Percentiles rank a stretch among this genome's conserved stretches.
Conservation (phyloP, 2,888 invertebrate genomes). For the Dasypogon diadema region DNA sequence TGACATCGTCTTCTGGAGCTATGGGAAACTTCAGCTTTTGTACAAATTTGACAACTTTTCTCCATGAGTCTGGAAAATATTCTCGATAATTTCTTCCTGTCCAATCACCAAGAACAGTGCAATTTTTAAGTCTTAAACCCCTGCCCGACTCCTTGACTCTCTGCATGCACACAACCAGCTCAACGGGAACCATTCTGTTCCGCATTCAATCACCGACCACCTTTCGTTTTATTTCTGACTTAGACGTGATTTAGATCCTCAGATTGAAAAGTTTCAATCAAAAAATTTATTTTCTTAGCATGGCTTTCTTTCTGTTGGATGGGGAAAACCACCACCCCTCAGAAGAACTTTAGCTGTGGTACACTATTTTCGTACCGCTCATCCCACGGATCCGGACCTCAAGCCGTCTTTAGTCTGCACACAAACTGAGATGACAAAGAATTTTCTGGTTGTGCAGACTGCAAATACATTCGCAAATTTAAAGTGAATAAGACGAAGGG, state of each 20-base stretch:
- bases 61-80: neutral
- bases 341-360: neutral
- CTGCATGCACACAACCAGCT: neutral
- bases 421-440: slow-evolving; percentile 30
- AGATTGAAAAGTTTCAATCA: slow-evolving; percentile 53
- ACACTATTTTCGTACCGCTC: neutral
- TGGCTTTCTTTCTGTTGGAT: neutral
- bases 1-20: slow-evolving; percentile 1
- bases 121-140: slow-evolving; percentile 39
- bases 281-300: slow-evolving; percentile 51
- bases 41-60: slow-evolving; percentile 19
- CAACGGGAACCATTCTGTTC: neutral
- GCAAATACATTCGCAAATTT: slow-evolving; percentile 44
- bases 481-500: slow-evolving; percentile 25
- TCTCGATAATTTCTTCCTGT: slow-evolving; percentile 26
- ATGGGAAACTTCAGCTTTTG: neutral
- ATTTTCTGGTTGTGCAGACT: slow-evolving; percentile 30
- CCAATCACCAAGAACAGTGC: slow-evolving; percentile 25
- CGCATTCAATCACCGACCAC: slow-evolving; percentile 35
- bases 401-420: slow-evolving; percentile 18
- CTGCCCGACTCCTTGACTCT: neutral
- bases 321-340: neutral
- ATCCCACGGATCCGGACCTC: neutral
- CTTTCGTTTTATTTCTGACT: slow-evolving; percentile 48
- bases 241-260: slow-evolving; percentile 51